Evolutionary conservation across 2,888 invertebrate genomes (phyloP).

Genomic region (Plemyria rubiginata): DNA sequence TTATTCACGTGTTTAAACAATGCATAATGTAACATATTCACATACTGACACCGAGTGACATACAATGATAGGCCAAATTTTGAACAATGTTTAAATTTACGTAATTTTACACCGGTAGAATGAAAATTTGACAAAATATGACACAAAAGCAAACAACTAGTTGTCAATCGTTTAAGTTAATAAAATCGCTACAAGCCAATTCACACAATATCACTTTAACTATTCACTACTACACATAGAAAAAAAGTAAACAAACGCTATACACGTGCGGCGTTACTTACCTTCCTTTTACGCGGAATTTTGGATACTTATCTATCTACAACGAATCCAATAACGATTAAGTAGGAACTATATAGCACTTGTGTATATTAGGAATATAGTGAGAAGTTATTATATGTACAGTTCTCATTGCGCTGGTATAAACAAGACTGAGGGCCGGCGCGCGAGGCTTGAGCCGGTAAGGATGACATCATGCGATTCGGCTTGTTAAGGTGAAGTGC

Average conservation of each 20-base stretch:
- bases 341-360: constrained; percentile 71
- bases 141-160: not conserved
- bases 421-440: constrained; percentile 56
- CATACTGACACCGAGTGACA: no score
- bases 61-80: not conserved
- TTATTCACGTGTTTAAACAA: no score
- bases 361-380: constrained; percentile 57
- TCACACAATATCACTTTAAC: constrained; percentile 2
- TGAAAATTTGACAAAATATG: not conserved
- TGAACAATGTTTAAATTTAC: not conserved
- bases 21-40: no score
- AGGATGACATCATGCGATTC: constrained; percentile 65
- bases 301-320: constrained; percentile 60
- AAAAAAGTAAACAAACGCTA: constrained; percentile 41
- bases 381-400: constrained; percentile 53
- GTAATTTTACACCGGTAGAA: no score
- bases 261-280: constrained; percentile 54
- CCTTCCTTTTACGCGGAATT: constrained; percentile 83
- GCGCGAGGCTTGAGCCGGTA: constrained; percentile 27
- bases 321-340: constrained; percentile 48
- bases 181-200: not conserved
- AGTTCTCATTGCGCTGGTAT: constrained; percentile 74
- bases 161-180: not conserved
- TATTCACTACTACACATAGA: no score
- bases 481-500: constrained; percentile 59